Base-by-base conservation (phyloP, 2,113 vertebrate genomes). In the Larimichthys polyactis region DNA sequence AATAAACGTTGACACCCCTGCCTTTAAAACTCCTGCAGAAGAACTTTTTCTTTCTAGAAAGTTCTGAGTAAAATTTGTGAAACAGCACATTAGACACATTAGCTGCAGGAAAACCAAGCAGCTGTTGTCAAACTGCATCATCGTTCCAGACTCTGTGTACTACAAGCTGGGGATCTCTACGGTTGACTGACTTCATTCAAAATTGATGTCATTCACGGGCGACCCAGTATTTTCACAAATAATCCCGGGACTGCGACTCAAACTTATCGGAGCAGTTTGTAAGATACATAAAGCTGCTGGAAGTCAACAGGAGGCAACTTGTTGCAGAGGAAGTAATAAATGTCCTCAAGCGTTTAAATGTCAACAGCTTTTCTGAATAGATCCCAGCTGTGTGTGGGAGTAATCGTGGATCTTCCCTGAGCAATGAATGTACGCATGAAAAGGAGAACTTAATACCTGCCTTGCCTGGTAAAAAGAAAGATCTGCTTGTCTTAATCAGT, bases 341-440 rank as follows among this genome's bases (percentile, higher is more conserved):
- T 12, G 17, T 48, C 55, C 10, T 29, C 2, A 22, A 48, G 74
- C 22, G 29, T 66, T 57, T 51, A 43, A 71, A 65, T 36, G 62
- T 68, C 48, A 44, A 57, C 68, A 57, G 36, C 72, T 20, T 57
- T 5, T 64, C 8, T 32, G 52, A 51, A 27, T 19, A 32, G n/a
- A 58, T 77, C 71, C 71, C 67, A 59, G 40, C 36, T 83, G 17
- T 70, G 32, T 74, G 54, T 71, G 73, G 58, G 67, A 58, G 65
- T 68, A 29, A 48, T n/a, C 6, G 7, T 57, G 27, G 27, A 32
- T 63, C 16, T 71, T 11, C 15, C 8, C 9, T 51, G 10, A 32
- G 29, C 15, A 11, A 5, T 51, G n/a, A 43, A 44, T 66, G 22
- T 68, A 48, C 10, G n/a, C 22, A 14, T 43, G 12, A 32, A 48